phyloP scores from a whole-genome alignment of 1,140 invertebrate species.

The Trinorchestia longiramus region DNA sequence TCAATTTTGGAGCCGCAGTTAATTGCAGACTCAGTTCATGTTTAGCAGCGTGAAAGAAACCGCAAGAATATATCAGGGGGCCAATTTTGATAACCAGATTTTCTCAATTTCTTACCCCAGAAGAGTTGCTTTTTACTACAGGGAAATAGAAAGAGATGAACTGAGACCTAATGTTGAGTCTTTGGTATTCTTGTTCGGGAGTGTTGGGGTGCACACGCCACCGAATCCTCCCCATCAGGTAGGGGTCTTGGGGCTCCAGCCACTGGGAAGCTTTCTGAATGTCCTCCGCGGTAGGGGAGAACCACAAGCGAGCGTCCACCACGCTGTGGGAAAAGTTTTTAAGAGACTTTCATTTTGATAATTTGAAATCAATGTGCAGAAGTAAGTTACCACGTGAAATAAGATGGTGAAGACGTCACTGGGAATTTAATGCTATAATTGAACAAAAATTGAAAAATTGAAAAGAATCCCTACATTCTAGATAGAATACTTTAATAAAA shows the following conservation, averaged over 20 bases:
- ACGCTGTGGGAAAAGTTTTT: neutral
- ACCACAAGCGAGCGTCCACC: neutral
- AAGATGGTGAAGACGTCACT: too few relatives aligned
- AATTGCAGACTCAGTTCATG: too few relatives aligned
- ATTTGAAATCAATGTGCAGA: too few relatives aligned
- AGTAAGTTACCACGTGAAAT: too few relatives aligned
- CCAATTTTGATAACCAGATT: too few relatives aligned
- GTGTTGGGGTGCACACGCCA: conserved; percentile 51
- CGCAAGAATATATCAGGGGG: too few relatives aligned
- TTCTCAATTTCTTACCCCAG: neutral
- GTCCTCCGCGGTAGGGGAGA: conserved; percentile 36
- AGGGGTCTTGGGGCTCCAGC: conserved; percentile 46
- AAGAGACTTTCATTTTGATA: neutral
- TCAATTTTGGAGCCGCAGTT: too few relatives aligned
- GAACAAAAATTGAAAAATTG: neutral
- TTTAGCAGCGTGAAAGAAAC: too few relatives aligned
- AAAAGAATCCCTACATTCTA: neutral
- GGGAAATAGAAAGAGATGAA: neutral
- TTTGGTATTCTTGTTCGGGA: conserved; percentile 42
- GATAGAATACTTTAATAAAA: neutral
- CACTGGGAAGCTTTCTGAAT: conserved; percentile 38
- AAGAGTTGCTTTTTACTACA: neutral
- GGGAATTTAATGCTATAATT: too few relatives aligned
- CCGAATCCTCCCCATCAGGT: neutral
- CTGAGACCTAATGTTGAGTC: neutral